Base-by-base conservation (phyloP, 2,113 vertebrate species). In the Scortum barcoo region DNA sequence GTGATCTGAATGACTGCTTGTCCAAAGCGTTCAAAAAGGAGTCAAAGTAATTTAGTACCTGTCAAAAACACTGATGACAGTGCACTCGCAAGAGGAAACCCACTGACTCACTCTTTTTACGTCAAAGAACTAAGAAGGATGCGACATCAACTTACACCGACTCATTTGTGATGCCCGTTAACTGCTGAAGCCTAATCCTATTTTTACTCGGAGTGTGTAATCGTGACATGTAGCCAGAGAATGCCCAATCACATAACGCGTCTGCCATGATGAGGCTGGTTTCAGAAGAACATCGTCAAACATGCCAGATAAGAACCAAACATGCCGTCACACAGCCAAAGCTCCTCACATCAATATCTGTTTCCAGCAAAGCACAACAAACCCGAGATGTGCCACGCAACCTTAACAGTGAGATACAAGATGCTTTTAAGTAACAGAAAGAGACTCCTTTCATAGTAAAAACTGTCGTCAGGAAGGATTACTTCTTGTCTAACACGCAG, bases 111-210 rank as follows among this genome's bases (percentile, higher is more conserved):
- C 42, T 72, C 53, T 73, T 56, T 78, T 75, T 30, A 66, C 28
- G 36, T 76, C 76, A 70, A 81, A n/a, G 26, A 75, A 51, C 38
- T 61, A 12, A 53, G 48, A 38, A 3, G 22, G 66, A 79, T 1
- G 54, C 20, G 30, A 56, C 81, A 67, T 69, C 33, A 74, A 74
- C 26, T 73, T 40, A 28, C 33, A 62, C 28, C 42, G 38, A 51
- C 83, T 78, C 28, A 53, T 88, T 40, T 63, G 72, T 51, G 76
- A 80, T 1, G 69, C 66, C 56, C 58, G 40, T 80, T 72, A 72
- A 77, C 82, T 30, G 38, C 69, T 36, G 28, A 80, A 22, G 73
- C 13, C 80, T 84, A 89, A 90, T 90, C 85, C 80, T 5, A 22
- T 79, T 84, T 73, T 70, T 16, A 53, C 70, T 7, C 28, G 66